Base-by-base conservation (phyloP, 2,113 vertebrate species). In the Eolophus roseicapilla region DNA sequence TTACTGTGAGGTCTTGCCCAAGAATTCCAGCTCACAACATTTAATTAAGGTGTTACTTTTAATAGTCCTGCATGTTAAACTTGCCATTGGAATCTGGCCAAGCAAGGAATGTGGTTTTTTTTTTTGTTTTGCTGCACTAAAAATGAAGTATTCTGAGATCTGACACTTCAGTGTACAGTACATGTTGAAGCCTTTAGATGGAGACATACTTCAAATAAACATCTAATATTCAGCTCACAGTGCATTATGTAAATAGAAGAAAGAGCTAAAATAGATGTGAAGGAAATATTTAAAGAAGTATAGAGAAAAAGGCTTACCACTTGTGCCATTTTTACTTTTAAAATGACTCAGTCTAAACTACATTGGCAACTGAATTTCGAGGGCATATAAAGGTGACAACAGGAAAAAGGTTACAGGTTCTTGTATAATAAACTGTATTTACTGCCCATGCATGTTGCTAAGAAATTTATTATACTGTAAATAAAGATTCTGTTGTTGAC, bases 121-220 rank as follows among this genome's bases (percentile, higher is more conserved):
- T 46, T 77, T 39, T 79, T 20, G 1, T 43, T 95, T 64, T 59
- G 17, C 44, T 44, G n/a, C 78, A 74, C 82, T 87, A 82, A 47
- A 95, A 94, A 82, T 62, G 49, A 69, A 57, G 8, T 52, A 15
- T 96, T 70, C 43, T 85, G 33, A 67, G 19, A 57, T 92, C 35
- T 88, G 67, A 37, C 60, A 74, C 91, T 93, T 63, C 60, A 70
- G 64, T 67, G 63, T 67, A 96, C 89, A 97, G 57, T 98, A 94
- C 96, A 90, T 67, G 46, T 12, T 59, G 57, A 93, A 94, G 84
- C 99, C 99, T 99, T 99, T 99, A 99, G 99, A 98, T 99, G 99
- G 99, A 99, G 98, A 99, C 98, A 98, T 98, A 99, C 98, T 97
- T 98, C 99, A 99, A 98, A 98, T 90, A 98, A 98, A 98, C 82